phyloP scores from a whole-genome alignment of 2,113 vertebrate species.

The Alethe diademata region DNA sequence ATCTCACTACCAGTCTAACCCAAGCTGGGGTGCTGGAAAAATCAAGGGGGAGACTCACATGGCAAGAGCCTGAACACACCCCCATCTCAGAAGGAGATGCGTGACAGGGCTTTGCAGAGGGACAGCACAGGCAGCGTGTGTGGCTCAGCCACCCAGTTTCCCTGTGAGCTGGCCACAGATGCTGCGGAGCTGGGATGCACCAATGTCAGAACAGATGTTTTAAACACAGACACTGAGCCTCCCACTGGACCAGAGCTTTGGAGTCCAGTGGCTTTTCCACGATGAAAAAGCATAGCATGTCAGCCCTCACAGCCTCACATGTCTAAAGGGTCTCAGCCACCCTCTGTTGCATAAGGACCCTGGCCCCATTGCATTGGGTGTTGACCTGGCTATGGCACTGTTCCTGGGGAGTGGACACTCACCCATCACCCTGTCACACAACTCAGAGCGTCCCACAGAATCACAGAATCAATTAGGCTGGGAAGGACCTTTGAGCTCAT shows the following conservation, averaged over 20 bases:
- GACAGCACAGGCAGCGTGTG: fast-evolving
- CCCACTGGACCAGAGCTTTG: neutral
- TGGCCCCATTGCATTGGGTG: fast-evolving
- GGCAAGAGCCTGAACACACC: neutral
- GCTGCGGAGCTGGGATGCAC: fast-evolving
- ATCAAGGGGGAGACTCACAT: neutral
- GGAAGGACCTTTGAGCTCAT: neutral
- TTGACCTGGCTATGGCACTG: neutral
- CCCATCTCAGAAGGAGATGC: fast-evolving
- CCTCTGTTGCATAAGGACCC: neutral
- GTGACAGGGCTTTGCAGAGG: neutral
- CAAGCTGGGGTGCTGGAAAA: fast-evolving
- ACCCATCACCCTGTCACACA: neutral
- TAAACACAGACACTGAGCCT: neutral
- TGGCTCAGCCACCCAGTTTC: neutral
- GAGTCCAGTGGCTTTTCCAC: neutral
- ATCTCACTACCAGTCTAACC: fast-evolving
- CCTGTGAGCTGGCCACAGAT: neutral
- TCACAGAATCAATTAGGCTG: neutral
- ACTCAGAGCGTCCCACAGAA: neutral
- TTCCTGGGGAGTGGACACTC: fast-evolving
- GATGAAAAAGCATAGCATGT: fast-evolving
- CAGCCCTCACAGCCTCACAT: neutral
- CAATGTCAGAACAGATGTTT: fast-evolving
- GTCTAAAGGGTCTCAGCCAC: fast-evolving